Conservation (phyloP, 2,888 invertebrate genomes). For the Machimus rusticus region DNA sequence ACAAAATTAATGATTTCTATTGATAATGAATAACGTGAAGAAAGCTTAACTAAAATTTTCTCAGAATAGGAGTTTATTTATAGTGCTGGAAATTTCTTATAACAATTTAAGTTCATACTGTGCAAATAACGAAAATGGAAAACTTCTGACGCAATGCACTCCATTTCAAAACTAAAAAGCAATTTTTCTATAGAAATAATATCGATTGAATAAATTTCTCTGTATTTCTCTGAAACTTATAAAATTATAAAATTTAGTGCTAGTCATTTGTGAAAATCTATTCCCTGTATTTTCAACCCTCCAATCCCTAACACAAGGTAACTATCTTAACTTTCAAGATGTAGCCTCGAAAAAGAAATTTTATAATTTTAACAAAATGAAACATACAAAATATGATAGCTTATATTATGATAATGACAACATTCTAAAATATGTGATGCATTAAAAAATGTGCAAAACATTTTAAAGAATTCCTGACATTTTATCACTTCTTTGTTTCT, state of each 20-base stretch:
- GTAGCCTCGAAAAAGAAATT: background rate
- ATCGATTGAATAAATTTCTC: too few species aligned
- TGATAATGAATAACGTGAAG: background rate
- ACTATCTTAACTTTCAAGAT: too few species aligned
- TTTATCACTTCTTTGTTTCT: background rate
- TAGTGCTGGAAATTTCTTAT: background rate
- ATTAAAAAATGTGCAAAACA: background rate
- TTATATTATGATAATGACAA: background rate
- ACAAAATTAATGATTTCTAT: background rate
- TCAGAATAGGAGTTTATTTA: background rate
- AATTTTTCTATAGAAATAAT: too few species aligned
- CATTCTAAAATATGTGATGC: background rate
- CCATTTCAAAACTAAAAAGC: too few species aligned
- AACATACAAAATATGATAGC: background rate
- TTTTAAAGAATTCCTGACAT: background rate
- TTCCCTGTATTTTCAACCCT: too few species aligned
- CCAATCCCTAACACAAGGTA: too few species aligned
- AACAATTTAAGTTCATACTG: background rate
- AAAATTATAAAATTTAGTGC: too few species aligned
- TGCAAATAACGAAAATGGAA: too few species aligned
- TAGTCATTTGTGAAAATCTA: too few species aligned
- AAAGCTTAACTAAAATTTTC: background rate
- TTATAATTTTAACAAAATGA: background rate
- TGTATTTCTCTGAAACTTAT: too few species aligned
- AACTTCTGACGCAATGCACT: too few species aligned